phyloP scores from a whole-genome alignment of 2,888 invertebrate species.

The Tenthredo distinguenda region DNA sequence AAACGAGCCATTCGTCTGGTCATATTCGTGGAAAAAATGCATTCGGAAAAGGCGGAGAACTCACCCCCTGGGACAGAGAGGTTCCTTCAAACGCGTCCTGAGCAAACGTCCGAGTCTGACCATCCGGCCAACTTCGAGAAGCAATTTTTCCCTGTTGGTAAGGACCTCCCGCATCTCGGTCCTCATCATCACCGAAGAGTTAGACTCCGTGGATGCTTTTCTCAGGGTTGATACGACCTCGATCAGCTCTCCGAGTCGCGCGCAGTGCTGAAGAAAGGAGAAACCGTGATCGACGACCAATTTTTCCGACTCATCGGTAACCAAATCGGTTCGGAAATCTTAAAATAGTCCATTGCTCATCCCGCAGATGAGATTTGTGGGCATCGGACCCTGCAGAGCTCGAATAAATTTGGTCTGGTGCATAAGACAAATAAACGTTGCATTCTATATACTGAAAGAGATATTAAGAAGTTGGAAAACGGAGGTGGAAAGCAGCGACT shows the following conservation, averaged over 20 bases:
- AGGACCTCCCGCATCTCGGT: constrained; percentile 80
- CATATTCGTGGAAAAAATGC: background rate
- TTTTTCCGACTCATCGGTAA: background rate
- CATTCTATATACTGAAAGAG: background rate
- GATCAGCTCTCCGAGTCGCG: constrained; percentile 82
- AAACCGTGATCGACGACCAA: background rate
- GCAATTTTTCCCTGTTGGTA: constrained; percentile 82
- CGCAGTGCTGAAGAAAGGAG: constrained; percentile 79
- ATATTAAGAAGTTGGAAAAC: background rate
- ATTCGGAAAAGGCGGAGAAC: constrained; percentile 44
- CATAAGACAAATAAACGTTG: constrained; percentile 34
- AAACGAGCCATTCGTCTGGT: background rate
- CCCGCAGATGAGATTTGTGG: background rate
- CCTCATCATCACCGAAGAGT: background rate
- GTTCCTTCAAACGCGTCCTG: constrained; percentile 84
- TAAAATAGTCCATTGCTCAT: background rate
- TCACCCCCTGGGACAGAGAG: constrained; percentile 77
- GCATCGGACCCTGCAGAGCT: constrained; percentile 1
- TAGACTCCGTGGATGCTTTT: constrained; percentile 18
- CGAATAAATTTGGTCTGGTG: constrained; percentile 20
- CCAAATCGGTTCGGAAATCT: background rate
- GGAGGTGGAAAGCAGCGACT: background rate
- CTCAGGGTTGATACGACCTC: constrained; percentile 77
- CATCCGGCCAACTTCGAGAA: constrained; percentile 87
- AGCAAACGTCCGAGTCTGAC: constrained; percentile 85